These are phyloP conservation scores for Eledone cirrhosa DNA, from an alignment of 2,888 invertebrate genomes.

Conservation along the genomic window DNA sequence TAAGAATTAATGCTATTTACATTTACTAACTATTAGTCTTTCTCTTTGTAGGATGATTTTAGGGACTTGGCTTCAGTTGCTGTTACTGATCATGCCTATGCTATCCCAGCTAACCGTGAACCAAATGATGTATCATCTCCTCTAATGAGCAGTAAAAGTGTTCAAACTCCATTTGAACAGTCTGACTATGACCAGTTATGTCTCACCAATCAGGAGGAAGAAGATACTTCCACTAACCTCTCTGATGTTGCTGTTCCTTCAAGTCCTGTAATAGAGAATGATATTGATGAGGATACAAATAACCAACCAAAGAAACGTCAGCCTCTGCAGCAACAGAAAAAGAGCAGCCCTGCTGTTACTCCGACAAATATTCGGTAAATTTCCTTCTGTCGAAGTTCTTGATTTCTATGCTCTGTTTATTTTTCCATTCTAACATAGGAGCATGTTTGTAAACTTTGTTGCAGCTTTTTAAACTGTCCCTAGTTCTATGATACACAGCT, in stretches of 20 bases:
- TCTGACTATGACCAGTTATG: slow-evolving; percentile 9
- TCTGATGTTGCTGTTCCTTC: too few relatives aligned
- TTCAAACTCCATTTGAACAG: slow-evolving; percentile 25
- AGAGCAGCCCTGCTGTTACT: slow-evolving; percentile 1
- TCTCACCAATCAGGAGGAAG: background rate
- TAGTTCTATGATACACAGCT: too few relatives aligned
- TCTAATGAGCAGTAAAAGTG: slow-evolving; percentile 23
- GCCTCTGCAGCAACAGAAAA: background rate
- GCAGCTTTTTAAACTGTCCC: too few relatives aligned
- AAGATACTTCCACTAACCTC: too few relatives aligned
- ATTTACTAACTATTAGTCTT: background rate
- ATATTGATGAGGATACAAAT: too few relatives aligned
- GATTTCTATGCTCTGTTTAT: too few relatives aligned
- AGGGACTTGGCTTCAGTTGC: slow-evolving; percentile 37
- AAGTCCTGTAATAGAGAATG: too few relatives aligned
- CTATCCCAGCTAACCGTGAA: slow-evolving; percentile 42
- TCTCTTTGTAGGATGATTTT: slow-evolving; percentile 9
- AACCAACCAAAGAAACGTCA: background rate
- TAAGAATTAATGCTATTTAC: too few relatives aligned
- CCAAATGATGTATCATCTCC: slow-evolving; percentile 28
- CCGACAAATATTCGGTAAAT: slow-evolving; percentile 20
- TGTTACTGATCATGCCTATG: slow-evolving; percentile 55
- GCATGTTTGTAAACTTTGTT: too few relatives aligned
- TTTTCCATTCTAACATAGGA: too few relatives aligned
- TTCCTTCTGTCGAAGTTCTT: background rate